A percentile compares a stretch with the other conserved stretches of the same genome.
phyloP scores from a whole-genome alignment of 2,797 vertebrate species.

The Streptopelia turtur region DNA sequence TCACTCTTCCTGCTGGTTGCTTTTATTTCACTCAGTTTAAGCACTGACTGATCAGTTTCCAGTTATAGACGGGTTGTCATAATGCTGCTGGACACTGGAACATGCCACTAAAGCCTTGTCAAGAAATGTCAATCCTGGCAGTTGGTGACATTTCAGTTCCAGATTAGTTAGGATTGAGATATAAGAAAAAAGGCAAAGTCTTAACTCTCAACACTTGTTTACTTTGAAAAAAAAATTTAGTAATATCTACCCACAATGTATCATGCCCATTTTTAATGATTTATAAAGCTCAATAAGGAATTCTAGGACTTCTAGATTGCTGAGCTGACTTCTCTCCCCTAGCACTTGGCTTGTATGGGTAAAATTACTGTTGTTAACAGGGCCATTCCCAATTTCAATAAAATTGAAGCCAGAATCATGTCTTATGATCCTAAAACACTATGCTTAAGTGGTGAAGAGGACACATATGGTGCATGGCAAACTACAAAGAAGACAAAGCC shows the following conservation, averaged over 20 bases:
- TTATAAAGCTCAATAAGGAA: not conserved
- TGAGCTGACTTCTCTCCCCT: not conserved
- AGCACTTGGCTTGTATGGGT: not conserved
- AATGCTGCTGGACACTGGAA: not conserved
- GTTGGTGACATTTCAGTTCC: not conserved
- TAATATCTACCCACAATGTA: not conserved
- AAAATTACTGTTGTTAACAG: not conserved
- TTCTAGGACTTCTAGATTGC: not conserved
- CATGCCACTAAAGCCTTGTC: not conserved
- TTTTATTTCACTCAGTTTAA: not conserved
- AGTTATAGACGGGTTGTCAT: not conserved
- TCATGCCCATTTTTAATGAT: not conserved
- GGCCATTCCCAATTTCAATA: not conserved
- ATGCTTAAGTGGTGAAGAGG: not conserved
- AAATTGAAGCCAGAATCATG: not conserved
- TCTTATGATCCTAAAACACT: not conserved
- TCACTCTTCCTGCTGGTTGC: not conserved
- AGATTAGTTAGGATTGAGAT: not conserved
- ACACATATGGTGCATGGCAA: not conserved
- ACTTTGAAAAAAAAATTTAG: not conserved
- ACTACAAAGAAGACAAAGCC: not conserved
- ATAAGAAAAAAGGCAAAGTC: not conserved
- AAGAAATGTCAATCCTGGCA: not conserved
- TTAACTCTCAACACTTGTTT: not conserved
- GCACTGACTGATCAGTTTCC: not conserved